A percentile compares a stretch with the other conserved stretches of the same genome.
Conservation (phyloP, 1,140 invertebrate species). For the Holcopasites calliopsidis region DNA sequence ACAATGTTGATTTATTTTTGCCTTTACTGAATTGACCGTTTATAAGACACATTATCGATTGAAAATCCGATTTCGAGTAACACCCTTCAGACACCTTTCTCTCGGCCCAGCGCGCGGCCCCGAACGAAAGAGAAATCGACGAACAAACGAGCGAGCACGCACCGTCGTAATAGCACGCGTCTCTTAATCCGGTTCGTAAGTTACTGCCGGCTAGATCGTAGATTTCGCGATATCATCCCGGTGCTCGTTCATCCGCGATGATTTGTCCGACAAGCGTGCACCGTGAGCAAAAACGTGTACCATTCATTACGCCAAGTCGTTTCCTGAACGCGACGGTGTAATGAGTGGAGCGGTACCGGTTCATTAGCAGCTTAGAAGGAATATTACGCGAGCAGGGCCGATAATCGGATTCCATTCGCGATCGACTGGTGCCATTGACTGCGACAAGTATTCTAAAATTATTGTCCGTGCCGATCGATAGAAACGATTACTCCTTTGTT, state of each 20-base stretch:
- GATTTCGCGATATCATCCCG: conserved; percentile 30
- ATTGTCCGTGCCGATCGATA: conserved; percentile 25
- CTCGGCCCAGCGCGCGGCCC: neutral
- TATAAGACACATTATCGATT: neutral
- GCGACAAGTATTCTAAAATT: neutral
- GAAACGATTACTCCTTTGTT: neutral
- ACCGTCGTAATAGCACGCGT: conserved; percentile 28
- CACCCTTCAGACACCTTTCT: neutral
- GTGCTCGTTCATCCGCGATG: conserved; percentile 9
- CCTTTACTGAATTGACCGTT: too few relatives aligned
- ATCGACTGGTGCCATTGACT: neutral
- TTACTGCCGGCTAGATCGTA: conserved; percentile 32
- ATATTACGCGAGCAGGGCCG: conserved; percentile 30
- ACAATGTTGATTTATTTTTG: too few relatives aligned
- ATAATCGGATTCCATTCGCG: conserved; percentile 24
- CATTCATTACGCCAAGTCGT: conserved; percentile 43
- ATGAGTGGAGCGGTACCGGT: conserved; percentile 44
- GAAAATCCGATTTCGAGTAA: neutral
- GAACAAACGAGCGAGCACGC: neutral
- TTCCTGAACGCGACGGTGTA: conserved; percentile 39
- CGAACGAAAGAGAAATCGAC: neutral
- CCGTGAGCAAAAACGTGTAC: conserved; percentile 30
- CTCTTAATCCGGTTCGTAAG: conserved; percentile 41
- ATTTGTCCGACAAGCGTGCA: conserved; percentile 25
- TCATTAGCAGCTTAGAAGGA: conserved; percentile 44